phyloP scores from a whole-genome alignment of 2,888 invertebrate genomes.

The Erebia palarica region DNA sequence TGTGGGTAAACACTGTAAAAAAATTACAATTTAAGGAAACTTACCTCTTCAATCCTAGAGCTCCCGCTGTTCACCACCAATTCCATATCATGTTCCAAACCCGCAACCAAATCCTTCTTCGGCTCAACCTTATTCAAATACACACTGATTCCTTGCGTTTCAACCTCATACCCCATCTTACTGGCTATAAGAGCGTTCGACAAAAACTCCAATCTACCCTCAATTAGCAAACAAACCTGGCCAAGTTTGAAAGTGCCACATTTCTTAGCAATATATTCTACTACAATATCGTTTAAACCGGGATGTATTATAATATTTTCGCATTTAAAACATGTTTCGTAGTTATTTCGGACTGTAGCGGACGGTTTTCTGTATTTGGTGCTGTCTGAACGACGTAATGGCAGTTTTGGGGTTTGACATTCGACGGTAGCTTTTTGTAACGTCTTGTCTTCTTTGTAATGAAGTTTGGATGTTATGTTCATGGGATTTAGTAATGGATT shows the following conservation, averaged over 20 bases:
- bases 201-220: constrained; percentile 87
- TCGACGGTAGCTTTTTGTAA: constrained; percentile 89
- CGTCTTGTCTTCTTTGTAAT: constrained; percentile 91
- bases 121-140: constrained; percentile 77
- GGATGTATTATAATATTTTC: constrained; percentile 82
- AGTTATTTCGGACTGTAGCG: constrained; percentile 85
- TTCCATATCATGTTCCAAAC: constrained; percentile 89
- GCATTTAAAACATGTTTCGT: constrained; percentile 81
- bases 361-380: constrained; percentile 86
- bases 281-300: constrained; percentile 84
- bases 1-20: no score
- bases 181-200: constrained; percentile 83
- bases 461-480: constrained; percentile 86
- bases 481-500: constrained; percentile 83
- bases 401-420: constrained; percentile 84
- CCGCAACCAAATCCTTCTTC: constrained; percentile 89
- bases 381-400: constrained; percentile 87
- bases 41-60: constrained; percentile 86
- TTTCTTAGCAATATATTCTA: constrained; percentile 83
- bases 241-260: constrained; percentile 88
- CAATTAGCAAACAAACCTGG: constrained; percentile 85
- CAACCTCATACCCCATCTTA: constrained; percentile 81
- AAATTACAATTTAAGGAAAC: no score
- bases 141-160: constrained; percentile 76
- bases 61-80: constrained; percentile 91